Base-by-base conservation (phyloP, 2,113 vertebrate genomes). In the Erpornis zantholeuca region DNA sequence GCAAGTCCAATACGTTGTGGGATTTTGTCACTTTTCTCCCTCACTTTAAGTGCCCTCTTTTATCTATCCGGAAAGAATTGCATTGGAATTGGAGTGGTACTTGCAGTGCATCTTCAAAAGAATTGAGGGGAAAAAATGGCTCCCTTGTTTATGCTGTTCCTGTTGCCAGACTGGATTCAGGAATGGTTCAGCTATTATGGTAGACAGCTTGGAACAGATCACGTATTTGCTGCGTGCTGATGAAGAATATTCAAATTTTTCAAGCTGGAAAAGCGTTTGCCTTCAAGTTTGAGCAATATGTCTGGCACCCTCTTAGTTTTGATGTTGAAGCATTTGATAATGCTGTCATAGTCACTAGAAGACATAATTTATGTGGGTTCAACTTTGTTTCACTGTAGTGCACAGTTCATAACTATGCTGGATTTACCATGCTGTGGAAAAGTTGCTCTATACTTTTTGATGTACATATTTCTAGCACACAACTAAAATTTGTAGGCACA, bases 131-230 rank as follows among this genome's bases (percentile, higher is more conserved):
- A 7, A 15, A 60, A 57, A 31, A n/a, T 49, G 3, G 4, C 20
- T 83, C 88, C 23, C 59, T 80, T 40, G n/a, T 59, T 86, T 84
- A 7, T 68, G 47, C 36, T 71, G 11, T 94, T 82, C 15, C 33
- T 82, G 10, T 60, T 66, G 77, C 31, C 89, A 70, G 25, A 9
- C 31, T 82, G 42, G 38, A 47, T 47, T 59, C 19, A 0, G 33
- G 49, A 65, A 15, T 56, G n/a, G 13, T 83, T 77, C 45, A 71
- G 10, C 24, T 72, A 5, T 56, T 68, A 13, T 0, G 0, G 12
- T 57, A 52, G 70, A 27, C 36, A 61, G 31, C 61, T 77, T 86
- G 66, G n/a, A 83, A 61, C 8, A 72, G n/a, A 15, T 53, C 2
- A 2, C 38, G 23, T 69, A 21, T 92, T 83, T 91, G 9, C 28